These are phyloP conservation scores for Drosophila limbata DNA, from an alignment of 2,888 invertebrate genomes.

Conservation along the genomic window DNA sequence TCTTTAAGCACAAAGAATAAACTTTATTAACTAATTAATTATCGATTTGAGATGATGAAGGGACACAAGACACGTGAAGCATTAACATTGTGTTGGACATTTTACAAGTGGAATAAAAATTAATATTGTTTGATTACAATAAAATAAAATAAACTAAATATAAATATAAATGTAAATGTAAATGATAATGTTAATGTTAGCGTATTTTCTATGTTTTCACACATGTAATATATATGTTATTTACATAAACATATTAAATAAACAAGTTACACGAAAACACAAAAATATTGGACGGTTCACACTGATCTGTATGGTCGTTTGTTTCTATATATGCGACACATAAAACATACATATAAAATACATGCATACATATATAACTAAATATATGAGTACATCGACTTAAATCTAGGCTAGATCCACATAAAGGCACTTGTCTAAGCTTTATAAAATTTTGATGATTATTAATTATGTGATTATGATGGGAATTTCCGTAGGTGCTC, in stretches of 20 bases:
- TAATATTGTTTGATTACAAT: conserved; percentile 20
- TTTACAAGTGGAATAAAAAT: conserved; percentile 40
- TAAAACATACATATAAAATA: conserved; percentile 60
- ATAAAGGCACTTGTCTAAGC: conserved; percentile 52
- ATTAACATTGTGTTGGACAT: conserved; percentile 20
- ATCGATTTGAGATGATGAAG: background rate
- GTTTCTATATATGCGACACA: conserved; percentile 72
- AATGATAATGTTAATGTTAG: conserved; percentile 34
- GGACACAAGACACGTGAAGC: conserved; percentile 3
- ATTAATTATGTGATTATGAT: background rate
- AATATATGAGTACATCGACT: conserved; percentile 36
- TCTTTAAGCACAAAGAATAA: background rate
- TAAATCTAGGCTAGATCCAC: conserved; percentile 36
- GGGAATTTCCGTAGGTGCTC: conserved; percentile 2
- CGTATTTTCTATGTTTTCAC: conserved; percentile 51
- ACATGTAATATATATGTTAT: conserved; percentile 44
- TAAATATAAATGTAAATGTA: conserved; percentile 28
- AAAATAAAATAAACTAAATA: conserved; percentile 26
- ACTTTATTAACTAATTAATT: conserved; percentile 7
- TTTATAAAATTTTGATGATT: background rate
- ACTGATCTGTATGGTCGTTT: conserved; percentile 81
- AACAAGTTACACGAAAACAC: conserved; percentile 67
- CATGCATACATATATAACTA: conserved; percentile 20
- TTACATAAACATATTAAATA: conserved; percentile 37
- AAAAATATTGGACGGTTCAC: conserved; percentile 83